A percentile compares a stretch with the other conserved stretches of the same genome.
phyloP scores from a whole-genome alignment of 2,888 invertebrate species.

The Nysson spinosus region DNA sequence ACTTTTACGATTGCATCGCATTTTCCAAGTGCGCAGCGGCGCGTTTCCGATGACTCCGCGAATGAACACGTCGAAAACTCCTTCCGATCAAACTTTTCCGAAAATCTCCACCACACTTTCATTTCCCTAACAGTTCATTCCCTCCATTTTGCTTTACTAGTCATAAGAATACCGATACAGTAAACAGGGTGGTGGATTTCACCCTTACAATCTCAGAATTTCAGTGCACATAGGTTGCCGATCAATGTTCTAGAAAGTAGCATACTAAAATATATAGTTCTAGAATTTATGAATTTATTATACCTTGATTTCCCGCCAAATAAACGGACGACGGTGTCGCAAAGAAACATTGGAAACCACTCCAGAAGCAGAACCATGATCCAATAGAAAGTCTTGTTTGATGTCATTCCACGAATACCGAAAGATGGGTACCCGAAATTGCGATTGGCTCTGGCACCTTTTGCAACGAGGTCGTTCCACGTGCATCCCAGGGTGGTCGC shows the following conservation, averaged over 20 bases:
- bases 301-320: constrained; percentile 65
- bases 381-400: constrained; percentile 59
- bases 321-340: constrained; percentile 60
- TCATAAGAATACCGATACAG: no score
- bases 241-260: no score
- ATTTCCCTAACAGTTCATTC: not conserved
- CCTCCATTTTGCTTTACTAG: not conserved
- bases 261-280: no score
- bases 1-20: constrained; percentile 46
- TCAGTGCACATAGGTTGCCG: no score
- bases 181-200: no score
- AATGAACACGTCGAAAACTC: no score
- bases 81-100: constrained; percentile 32
- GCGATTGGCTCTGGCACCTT: constrained; percentile 56
- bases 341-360: constrained; percentile 69
- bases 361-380: constrained; percentile 65
- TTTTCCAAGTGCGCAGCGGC: constrained; percentile 19
- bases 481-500: constrained; percentile 61
- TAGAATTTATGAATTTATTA: constrained; percentile 6
- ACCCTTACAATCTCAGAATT: no score
- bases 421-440: constrained; percentile 70
- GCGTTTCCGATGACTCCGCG: constrained; percentile 12
- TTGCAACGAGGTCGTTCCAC: constrained; percentile 66
- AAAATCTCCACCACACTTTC: constrained; percentile 1
- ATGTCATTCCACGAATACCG: constrained; percentile 67